These are phyloP conservation scores for Alouatta palliata DNA, from an alignment of 2,113 vertebrate genomes.

Conservation along the genomic window DNA sequence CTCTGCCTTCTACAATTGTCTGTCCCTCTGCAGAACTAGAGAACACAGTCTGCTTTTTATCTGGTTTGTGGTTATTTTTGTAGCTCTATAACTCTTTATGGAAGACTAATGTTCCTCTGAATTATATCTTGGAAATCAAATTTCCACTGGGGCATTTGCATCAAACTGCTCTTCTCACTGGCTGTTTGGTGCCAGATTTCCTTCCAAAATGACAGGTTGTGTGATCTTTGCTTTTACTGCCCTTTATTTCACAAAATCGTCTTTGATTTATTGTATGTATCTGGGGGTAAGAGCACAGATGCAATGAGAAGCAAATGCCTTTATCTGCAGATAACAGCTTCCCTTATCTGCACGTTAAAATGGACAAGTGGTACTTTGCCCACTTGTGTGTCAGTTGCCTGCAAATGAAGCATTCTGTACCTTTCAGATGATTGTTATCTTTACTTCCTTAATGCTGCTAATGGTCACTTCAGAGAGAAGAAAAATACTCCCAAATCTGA, in stretches of 20 bases:
- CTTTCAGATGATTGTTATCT: background rate
- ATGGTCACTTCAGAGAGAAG: background rate
- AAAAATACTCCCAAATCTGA: background rate
- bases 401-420: conserved; percentile 23
- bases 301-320: conserved; percentile 20
- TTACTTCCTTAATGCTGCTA: conserved; percentile 10
- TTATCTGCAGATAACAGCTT: conserved; percentile 57
- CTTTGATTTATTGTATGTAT: conserved; percentile 59
- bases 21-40: background rate
- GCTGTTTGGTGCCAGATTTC: conserved; percentile 61
- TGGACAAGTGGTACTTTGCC: conserved; percentile 45
- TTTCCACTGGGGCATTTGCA: conserved; percentile 43
- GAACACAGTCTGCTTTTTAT: conserved; percentile 10
- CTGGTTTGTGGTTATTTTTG: conserved; percentile 26
- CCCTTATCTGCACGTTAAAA: conserved; percentile 63
- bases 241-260: conserved; percentile 40
- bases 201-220: conserved; percentile 11
- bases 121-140: conserved; percentile 37
- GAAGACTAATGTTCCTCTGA: conserved; percentile 21
- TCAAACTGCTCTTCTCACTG: conserved; percentile 35
- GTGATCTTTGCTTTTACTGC: background rate
- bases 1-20: background rate
- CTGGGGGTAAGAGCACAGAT: conserved; percentile 8
- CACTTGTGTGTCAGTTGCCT: conserved; percentile 33
- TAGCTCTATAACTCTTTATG: conserved; percentile 46